A percentile compares a stretch with the other conserved stretches of the same genome.
Evolutionary conservation across 2,797 vertebrate species (phyloP).

Genomic region (Yasuhikotakia modesta): DNA sequence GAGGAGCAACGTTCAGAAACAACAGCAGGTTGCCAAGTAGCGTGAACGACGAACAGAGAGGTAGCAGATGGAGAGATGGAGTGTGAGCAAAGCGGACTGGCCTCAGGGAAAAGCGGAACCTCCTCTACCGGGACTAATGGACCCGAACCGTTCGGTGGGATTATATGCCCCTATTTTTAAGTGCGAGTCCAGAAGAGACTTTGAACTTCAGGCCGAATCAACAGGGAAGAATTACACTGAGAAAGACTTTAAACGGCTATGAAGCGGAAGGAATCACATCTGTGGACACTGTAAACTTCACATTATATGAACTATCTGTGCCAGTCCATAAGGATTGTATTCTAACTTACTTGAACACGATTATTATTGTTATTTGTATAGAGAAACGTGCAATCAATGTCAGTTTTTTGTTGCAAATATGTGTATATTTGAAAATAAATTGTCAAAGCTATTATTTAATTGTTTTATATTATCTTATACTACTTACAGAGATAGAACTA

Average conservation of each 20-base stretch:
- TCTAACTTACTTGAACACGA: slow-evolving; percentile 79
- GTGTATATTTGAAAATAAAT: slow-evolving; percentile 73
- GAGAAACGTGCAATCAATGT: slow-evolving; percentile 82
- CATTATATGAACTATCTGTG: slow-evolving; percentile 71
- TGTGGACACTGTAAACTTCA: slow-evolving; percentile 81
- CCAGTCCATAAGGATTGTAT: slow-evolving; percentile 77
- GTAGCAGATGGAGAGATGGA: slow-evolving; percentile 10
- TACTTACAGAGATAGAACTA: slow-evolving; percentile 78
- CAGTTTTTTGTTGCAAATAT: slow-evolving; percentile 72
- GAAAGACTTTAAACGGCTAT: slow-evolving; percentile 63
- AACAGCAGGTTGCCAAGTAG: slow-evolving; percentile 33
- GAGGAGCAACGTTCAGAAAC: slow-evolving; percentile 60
- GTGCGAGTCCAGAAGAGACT: slow-evolving; percentile 54
- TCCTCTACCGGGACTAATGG: slow-evolving; percentile 33
- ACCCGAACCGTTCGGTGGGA: slow-evolving; percentile 46
- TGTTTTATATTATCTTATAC: slow-evolving; percentile 79
- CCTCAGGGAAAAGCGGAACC: slow-evolving; percentile 26
- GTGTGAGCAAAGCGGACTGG: slow-evolving; percentile 26
- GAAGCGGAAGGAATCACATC: slow-evolving; percentile 68
- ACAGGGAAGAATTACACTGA: slow-evolving; percentile 70
- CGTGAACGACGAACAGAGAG: slow-evolving; percentile 10
- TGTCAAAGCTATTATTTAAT: slow-evolving; percentile 79
- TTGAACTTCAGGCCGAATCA: slow-evolving; percentile 72
- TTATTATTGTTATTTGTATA: slow-evolving; percentile 66
- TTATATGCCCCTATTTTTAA: slow-evolving; percentile 33